Evolutionary conservation across 2,113 vertebrate species (phyloP).

Genomic region (Serranochromis macrocephalus): DNA sequence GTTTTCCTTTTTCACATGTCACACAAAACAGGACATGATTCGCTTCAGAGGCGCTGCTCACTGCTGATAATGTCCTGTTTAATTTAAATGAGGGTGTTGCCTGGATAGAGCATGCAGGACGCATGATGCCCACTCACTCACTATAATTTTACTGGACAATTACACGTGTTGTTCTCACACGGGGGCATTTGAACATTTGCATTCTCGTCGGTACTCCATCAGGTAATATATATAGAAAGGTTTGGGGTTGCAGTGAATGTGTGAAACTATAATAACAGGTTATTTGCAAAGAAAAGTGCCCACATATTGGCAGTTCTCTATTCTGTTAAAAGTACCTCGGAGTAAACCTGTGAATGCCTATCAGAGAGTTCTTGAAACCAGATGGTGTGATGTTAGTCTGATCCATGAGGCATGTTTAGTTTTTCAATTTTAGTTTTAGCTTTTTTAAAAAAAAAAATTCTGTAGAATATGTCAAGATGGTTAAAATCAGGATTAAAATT

Average conservation of each 20-base stretch:
- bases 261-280: background rate
- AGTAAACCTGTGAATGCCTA: background rate
- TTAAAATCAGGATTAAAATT: background rate
- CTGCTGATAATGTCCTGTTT: background rate
- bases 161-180: rapidly evolving
- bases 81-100: background rate
- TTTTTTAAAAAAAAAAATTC: background rate
- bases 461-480: background rate
- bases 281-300: background rate
- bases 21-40: background rate
- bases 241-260: background rate
- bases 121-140: background rate
- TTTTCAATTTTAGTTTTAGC: background rate
- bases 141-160: background rate
- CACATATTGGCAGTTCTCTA: background rate
- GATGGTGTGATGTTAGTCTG: background rate
- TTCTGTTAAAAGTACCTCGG: background rate
- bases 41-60: background rate
- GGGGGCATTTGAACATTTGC: background rate
- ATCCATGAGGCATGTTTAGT: background rate
- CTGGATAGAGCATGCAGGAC: background rate
- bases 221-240: background rate
- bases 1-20: background rate
- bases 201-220: background rate
- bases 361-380: background rate